These are phyloP conservation scores for Carterocephalus palaemon DNA, from an alignment of 2,888 invertebrate genomes.

Conservation along the genomic window DNA sequence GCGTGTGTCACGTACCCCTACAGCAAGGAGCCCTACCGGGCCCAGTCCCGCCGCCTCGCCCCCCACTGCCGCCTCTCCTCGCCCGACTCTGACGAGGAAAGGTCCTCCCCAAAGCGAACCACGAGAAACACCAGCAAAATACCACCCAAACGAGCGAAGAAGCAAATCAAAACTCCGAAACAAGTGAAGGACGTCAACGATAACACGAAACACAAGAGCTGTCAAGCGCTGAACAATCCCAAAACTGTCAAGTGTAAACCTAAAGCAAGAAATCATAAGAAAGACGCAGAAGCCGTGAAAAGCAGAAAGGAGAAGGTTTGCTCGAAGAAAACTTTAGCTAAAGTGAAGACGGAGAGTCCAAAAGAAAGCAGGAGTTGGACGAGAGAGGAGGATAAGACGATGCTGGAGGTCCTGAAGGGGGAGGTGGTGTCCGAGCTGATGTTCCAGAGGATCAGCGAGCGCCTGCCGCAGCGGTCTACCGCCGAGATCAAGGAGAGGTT, in stretches of 20 bases:
- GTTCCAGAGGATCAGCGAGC: constrained; percentile 76
- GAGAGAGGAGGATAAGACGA: constrained; percentile 89
- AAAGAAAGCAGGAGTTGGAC: constrained; percentile 79
- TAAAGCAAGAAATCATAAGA: constrained; percentile 42
- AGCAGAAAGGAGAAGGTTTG: constrained; percentile 30
- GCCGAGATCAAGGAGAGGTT: constrained; percentile 81
- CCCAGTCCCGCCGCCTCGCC: constrained; percentile 58
- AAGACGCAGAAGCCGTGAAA: constrained; percentile 33
- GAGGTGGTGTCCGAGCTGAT: constrained; percentile 82
- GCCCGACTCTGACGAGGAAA: constrained; percentile 60
- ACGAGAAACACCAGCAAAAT: constrained; percentile 46
- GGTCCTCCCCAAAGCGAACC: constrained; percentile 54
- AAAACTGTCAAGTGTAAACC: constrained; percentile 40
- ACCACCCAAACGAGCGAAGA: constrained; percentile 57
- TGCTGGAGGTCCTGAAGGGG: constrained; percentile 86
- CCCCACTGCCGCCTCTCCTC: constrained; percentile 55
- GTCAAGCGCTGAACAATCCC: constrained; percentile 45
- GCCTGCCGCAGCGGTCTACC: constrained; percentile 76
- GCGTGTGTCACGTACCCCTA: constrained; percentile 80
- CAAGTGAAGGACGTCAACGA: constrained; percentile 63
- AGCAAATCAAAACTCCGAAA: constrained; percentile 66
- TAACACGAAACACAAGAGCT: constrained; percentile 62
- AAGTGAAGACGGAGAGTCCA: constrained; percentile 27
- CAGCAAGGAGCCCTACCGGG: constrained; percentile 70
- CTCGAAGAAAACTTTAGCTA: constrained; percentile 27